Conservation (phyloP, 2,797 vertebrate species). For the Taenioides sp. region DNA sequence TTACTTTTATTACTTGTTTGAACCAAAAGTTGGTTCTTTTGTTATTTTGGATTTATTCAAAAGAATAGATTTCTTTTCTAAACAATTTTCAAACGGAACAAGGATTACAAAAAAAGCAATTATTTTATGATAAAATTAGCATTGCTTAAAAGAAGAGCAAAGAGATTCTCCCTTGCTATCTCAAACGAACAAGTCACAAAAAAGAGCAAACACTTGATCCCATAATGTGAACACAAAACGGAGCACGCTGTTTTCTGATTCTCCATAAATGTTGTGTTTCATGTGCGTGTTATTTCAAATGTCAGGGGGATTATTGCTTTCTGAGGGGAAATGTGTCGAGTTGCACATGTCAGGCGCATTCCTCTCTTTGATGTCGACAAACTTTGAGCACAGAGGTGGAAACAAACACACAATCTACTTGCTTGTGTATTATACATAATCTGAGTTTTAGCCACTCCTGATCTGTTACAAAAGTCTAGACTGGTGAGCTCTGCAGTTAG, state of each 20-base stretch:
- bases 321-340: conserved; percentile 53
- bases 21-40: conserved; percentile 55
- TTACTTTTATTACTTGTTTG: conserved; percentile 14
- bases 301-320: conserved; percentile 64
- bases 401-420: conserved; percentile 55
- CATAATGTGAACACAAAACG: conserved; percentile 64
- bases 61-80: conserved; percentile 46
- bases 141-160: conserved; percentile 27
- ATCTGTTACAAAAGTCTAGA: conserved; percentile 39
- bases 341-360: conserved; percentile 65
- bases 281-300: conserved; percentile 74
- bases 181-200: conserved; percentile 37
- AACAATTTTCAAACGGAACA: conserved; percentile 45
- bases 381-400: conserved; percentile 48
- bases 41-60: conserved; percentile 33
- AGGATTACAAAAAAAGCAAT: conserved; percentile 54
- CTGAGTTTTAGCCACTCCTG: conserved; percentile 41
- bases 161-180: conserved; percentile 35
- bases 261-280: conserved; percentile 73
- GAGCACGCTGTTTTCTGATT: conserved; percentile 69
- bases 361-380: conserved; percentile 67
- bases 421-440: conserved; percentile 59
- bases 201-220: conserved; percentile 57
- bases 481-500: conserved; percentile 27
- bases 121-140: conserved; percentile 50